Conservation (phyloP, 2,888 invertebrate genomes). For the Agrenia bidenticulata region DNA sequence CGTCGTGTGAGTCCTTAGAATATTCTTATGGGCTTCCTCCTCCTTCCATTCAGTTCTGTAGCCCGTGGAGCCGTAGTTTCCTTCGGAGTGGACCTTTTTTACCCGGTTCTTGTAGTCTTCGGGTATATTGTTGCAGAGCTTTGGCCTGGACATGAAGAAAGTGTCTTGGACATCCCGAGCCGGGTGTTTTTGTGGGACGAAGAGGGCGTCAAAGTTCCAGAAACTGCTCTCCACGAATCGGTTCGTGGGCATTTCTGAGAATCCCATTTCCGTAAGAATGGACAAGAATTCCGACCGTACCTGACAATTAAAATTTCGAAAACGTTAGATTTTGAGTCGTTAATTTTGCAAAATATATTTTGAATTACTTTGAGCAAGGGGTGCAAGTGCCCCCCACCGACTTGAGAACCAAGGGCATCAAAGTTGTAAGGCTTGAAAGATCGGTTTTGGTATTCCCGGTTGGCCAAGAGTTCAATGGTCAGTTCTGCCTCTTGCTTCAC, state of each 20-base stretch:
- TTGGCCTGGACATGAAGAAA: conserved; percentile 78
- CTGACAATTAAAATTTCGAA: too few species aligned
- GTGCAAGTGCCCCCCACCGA: conserved; percentile 85
- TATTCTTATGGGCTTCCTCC: conserved; percentile 92
- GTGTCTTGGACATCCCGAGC: conserved; percentile 98
- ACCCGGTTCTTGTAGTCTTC: conserved; percentile 84
- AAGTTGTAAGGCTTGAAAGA: conserved; percentile 96
- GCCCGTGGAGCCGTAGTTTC: conserved; percentile 87
- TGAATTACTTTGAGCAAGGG: conserved; percentile 82
- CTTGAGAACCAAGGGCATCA: conserved; percentile 81
- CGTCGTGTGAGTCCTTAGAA: conserved; percentile 96
- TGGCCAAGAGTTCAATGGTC: conserved; percentile 85
- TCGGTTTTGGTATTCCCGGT: conserved; percentile 82
- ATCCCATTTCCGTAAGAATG: conserved; percentile 98
- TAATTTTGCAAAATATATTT: neutral
- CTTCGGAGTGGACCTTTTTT: conserved; percentile 81
- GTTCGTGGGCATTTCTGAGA: conserved; percentile 96
- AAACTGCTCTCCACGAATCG: conserved; percentile 95
- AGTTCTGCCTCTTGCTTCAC: conserved; percentile 90
- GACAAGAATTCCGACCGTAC: conserved; percentile 89
- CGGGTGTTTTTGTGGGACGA: conserved; percentile 98
- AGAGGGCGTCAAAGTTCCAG: conserved; percentile 99
- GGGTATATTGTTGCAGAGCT: conserved; percentile 68
- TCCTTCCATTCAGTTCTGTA: conserved; percentile 92
- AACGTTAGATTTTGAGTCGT: too few species aligned